Evolutionary conservation across 2,113 vertebrate species (phyloP).

Genomic region (Daphoenositta chrysoptera): DNA sequence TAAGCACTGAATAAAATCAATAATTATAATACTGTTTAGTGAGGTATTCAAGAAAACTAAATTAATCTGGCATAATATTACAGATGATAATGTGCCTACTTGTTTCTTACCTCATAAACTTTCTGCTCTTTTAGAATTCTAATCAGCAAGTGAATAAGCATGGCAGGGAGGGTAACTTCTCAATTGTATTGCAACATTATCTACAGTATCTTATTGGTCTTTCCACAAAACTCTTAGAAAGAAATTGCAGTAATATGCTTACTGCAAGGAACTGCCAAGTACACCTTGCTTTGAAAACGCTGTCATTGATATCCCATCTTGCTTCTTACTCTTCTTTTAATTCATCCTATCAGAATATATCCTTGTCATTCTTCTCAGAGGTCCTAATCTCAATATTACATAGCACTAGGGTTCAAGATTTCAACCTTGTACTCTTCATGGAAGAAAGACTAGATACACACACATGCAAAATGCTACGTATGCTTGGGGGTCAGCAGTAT

Average conservation of each 20-base stretch:
- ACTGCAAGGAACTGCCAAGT: not conserved
- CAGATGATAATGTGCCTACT: not conserved
- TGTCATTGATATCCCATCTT: not conserved
- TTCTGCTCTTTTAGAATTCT: not conserved
- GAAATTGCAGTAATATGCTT: not conserved
- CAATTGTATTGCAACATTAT: not conserved
- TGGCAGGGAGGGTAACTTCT: not conserved
- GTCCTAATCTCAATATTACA: not conserved
- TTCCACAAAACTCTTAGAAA: not conserved
- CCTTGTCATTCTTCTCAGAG: not conserved
- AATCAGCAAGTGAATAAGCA: not conserved
- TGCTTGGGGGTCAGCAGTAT: not conserved
- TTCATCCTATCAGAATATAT: not conserved
- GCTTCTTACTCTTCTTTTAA: not conserved
- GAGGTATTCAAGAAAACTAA: not conserved
- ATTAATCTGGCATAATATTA: not conserved
- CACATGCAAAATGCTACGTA: accelerated
- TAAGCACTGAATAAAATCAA: not conserved
- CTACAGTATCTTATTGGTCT: not conserved
- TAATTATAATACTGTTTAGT: not conserved
- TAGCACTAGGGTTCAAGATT: not conserved
- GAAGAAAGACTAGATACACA: not conserved
- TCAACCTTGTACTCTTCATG: not conserved
- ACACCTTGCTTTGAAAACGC: not conserved
- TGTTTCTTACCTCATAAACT: not conserved